Conservation (phyloP, 1,140 invertebrate genomes). For the Papilio xuthus region DNA sequence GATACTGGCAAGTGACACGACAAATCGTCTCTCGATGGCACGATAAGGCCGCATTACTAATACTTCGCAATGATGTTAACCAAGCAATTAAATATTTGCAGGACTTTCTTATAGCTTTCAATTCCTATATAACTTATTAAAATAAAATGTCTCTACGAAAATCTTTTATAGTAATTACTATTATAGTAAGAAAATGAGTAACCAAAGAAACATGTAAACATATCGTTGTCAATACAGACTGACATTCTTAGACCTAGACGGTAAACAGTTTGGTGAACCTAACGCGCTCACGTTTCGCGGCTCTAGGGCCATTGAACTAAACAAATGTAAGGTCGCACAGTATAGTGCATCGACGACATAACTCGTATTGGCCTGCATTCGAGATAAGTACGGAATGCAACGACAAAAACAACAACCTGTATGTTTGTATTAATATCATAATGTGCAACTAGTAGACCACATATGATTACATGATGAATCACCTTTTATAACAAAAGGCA, state of each 20-base stretch:
- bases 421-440: background rate
- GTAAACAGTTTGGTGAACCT: background rate
- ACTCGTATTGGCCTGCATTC: background rate
- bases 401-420: background rate
- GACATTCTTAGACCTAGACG: background rate
- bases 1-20: background rate
- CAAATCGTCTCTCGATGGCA: background rate
- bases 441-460: background rate
- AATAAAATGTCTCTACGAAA: too few relatives aligned
- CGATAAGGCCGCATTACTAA: background rate
- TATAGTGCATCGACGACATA: background rate
- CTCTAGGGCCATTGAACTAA: background rate
- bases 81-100: background rate
- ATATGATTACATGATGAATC: background rate
- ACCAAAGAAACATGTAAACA: too few relatives aligned
- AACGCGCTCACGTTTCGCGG: background rate
- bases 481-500: background rate
- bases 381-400: background rate
- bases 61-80: background rate
- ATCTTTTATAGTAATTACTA: too few relatives aligned
- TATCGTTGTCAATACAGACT: too few relatives aligned
- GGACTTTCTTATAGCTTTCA: too few relatives aligned
- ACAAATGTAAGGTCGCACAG: slow-evolving; percentile 21
- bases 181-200: too few relatives aligned
- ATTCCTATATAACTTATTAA: too few relatives aligned